Evolutionary conservation across 2,113 vertebrate genomes (phyloP).

Genomic region (Coturnix japonica): DNA sequence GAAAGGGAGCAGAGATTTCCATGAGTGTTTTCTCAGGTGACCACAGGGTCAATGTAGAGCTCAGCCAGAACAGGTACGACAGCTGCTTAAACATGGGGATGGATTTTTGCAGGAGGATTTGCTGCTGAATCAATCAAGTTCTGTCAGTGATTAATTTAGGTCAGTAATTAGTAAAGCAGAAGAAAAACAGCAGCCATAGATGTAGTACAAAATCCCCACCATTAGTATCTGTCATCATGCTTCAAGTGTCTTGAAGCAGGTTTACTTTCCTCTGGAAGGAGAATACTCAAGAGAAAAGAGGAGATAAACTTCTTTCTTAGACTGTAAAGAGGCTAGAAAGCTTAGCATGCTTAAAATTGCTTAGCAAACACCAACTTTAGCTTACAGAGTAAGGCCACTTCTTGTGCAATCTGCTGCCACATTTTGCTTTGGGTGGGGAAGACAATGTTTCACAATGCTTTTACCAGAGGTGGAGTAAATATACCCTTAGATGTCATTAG

Average conservation of each 20-base stretch:
- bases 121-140: background rate
- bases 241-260: background rate
- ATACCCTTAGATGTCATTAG: background rate
- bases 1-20: background rate
- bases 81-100: background rate
- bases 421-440: background rate
- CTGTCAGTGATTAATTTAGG: background rate
- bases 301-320: constrained; percentile 2
- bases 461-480: background rate
- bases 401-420: background rate
- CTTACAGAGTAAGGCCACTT: background rate
- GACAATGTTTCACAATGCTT: background rate
- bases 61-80: background rate
- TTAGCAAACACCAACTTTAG: constrained; percentile 13
- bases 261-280: background rate
- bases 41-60: background rate
- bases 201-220: background rate
- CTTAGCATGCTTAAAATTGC: constrained; percentile 31
- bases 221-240: background rate
- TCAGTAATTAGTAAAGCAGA: background rate
- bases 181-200: background rate
- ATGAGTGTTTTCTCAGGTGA: background rate
- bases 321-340: constrained; percentile 25
- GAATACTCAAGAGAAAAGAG: background rate
- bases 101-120: background rate